These are phyloP conservation scores for Engraulis encrasicolus DNA, from an alignment of 2,113 vertebrate genomes.

Conservation along the genomic window DNA sequence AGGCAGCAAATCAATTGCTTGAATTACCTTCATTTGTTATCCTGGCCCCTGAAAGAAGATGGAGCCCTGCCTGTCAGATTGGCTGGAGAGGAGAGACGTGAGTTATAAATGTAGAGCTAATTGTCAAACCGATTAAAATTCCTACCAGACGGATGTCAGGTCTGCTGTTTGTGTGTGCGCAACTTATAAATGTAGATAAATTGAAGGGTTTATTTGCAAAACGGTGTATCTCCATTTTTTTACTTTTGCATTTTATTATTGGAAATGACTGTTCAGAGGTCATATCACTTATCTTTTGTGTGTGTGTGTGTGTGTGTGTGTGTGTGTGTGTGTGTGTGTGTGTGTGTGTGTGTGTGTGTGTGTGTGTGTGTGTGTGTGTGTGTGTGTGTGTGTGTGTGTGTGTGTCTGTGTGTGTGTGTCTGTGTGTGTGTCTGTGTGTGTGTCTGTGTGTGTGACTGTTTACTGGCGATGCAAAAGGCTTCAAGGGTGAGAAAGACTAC, in stretches of 20 bases:
- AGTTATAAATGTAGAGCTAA: slow-evolving; percentile 9
- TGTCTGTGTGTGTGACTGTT: slow-evolving; percentile 29
- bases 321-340: slow-evolving; percentile 12
- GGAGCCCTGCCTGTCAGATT: neutral
- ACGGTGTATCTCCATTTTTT: too few species aligned
- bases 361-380: slow-evolving; percentile 21
- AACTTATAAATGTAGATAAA: too few species aligned
- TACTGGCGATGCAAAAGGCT: slow-evolving; percentile 75
- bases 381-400: slow-evolving; percentile 1
- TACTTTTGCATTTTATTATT: too few species aligned
- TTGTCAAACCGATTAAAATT: neutral
- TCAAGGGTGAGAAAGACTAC: slow-evolving; percentile 98
- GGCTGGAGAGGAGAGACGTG: neutral
- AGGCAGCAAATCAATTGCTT: slow-evolving; percentile 19
- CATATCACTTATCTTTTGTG: too few species aligned
- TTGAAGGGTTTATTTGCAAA: too few species aligned
- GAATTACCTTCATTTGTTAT: neutral
- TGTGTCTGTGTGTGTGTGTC: slow-evolving; percentile 29
- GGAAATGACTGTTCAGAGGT: too few species aligned
- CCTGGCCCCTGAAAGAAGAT: neutral
- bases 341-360: slow-evolving; percentile 3
- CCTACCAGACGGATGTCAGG: neutral
- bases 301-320: slow-evolving; percentile 14
- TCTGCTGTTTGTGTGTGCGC: slow-evolving; percentile 10
- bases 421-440: slow-evolving; percentile 26